These are phyloP conservation scores for Zaprionus inermis DNA, from an alignment of 1,140 invertebrate species.

Conservation along the genomic window DNA sequence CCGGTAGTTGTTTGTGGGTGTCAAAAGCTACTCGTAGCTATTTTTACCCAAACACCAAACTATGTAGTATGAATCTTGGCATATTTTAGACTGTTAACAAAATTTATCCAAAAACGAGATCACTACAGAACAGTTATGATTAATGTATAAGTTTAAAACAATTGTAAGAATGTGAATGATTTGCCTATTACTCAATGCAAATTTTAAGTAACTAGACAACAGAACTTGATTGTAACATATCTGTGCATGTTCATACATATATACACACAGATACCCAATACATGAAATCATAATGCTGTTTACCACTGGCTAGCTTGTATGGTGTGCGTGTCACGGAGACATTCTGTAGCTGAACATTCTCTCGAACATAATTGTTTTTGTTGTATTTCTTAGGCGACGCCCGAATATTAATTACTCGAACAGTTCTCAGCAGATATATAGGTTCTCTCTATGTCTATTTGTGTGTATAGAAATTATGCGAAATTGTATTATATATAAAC, in stretches of 20 bases:
- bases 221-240: constrained; percentile 2
- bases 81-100: not conserved
- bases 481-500: not conserved
- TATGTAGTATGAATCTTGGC: not conserved
- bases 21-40: constrained; percentile 27
- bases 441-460: not conserved
- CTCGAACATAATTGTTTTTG: constrained; percentile 16
- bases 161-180: not conserved
- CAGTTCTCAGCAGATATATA: constrained; percentile 10
- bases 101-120: not conserved
- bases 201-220: constrained; percentile 22
- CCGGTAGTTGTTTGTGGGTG: constrained; percentile 51
- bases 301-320: constrained; percentile 6
- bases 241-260: not conserved
- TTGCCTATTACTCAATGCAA: constrained; percentile 10
- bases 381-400: constrained; percentile 33
- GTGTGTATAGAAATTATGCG: not conserved
- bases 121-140: not conserved
- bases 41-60: not conserved
- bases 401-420: constrained; percentile 20
- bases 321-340: constrained; percentile 24
- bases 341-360: constrained; percentile 18
- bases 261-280: constrained; percentile 1
- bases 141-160: not conserved
- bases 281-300: not conserved